Base-by-base conservation (phyloP, 2,113 vertebrate species). In the Pungitius pungitius region DNA sequence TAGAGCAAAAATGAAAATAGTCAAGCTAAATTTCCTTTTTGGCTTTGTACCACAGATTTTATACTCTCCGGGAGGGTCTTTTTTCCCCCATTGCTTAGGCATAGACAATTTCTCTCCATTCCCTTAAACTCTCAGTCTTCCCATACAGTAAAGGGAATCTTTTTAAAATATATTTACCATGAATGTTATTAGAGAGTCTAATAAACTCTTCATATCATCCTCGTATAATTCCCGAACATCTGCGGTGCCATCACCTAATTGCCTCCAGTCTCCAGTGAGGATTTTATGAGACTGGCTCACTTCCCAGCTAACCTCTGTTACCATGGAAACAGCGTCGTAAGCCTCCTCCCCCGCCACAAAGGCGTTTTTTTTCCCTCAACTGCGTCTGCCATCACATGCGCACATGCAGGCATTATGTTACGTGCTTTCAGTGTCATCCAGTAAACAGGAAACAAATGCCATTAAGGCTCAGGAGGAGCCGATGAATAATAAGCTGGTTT, bases 261-360 rank as follows among this genome's bases (percentile, higher is more conserved):
- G 75, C 69, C 77, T 82, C 63, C n/a, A 3, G 35, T 60, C 66
- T 75, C 78, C 68, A 24, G 43, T 26, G 84, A 39, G 52, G 14
- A 8, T 18, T 47, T 69, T 56, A 58, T 52, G 60, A 77, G 54
- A 35, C 30, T 63, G 43, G 22, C 40, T 69, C 60, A 73, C 65
- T 83, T 87, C 64, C 56, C 55, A 4, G 35, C 47, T 58, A 58
- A 57, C 72, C 47, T 24, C 66, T 35, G 85, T 91, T 84, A 64
- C 77, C 73, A 77, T 8, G 62, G 84, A 79, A 82, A 89, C 82
- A 43, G 73, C 39, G 11, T 71, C 70, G 26, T 61, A 37, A 3
- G 27, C 35, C 26, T 4, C 24, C 30, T 8, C 39, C 27, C 54
- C 59, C 24, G 33, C 33, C 37, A 47, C 59, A 62, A 40, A 69